Evolutionary conservation across 2,888 invertebrate species (phyloP).

Genomic region (Hypsopygia costalis): DNA sequence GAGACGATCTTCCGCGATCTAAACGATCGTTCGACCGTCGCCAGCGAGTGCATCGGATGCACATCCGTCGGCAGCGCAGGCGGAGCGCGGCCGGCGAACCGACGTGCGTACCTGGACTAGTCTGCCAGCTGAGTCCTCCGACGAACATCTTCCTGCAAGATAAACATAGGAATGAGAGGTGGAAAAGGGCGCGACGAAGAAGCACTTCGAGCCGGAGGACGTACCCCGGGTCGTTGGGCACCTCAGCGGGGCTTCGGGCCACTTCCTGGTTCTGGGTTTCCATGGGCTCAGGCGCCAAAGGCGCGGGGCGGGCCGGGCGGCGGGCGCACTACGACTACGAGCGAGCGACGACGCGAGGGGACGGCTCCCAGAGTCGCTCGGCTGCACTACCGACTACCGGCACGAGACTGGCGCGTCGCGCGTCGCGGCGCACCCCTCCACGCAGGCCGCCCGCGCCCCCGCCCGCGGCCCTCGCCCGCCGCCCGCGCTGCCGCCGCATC

Average conservation of each 20-base stretch:
- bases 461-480: constrained; percentile 50
- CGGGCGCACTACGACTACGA: constrained; percentile 81
- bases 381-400: constrained; percentile 86
- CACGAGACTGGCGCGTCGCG: constrained; percentile 84
- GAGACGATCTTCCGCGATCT: constrained; percentile 37
- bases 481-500: constrained; percentile 65
- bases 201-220: constrained; percentile 36
- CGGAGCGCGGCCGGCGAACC: constrained; percentile 50
- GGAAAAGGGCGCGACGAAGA: constrained; percentile 30
- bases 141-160: constrained; percentile 99
- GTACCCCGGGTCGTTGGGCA: constrained; percentile 97
- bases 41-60: constrained; percentile 58
- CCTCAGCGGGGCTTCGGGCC: constrained; percentile 92
- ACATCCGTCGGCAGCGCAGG: constrained; percentile 50
- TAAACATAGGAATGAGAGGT: constrained; percentile 76
- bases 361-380: constrained; percentile 83
- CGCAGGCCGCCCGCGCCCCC: constrained; percentile 50
- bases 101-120: constrained; percentile 94
- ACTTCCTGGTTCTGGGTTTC: constrained; percentile 90
- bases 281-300: constrained; percentile 79
- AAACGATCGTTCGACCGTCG: constrained; percentile 43
- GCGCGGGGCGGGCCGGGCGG: constrained; percentile 62
- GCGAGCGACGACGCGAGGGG: constrained; percentile 79
- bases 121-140: constrained; percentile 99
- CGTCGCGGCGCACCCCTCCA: constrained; percentile 71